Evolutionary conservation across 2,888 invertebrate genomes (phyloP), one percentile per base, ranked within the genome.

Genomic region (Tetropium fuscum): DNA sequence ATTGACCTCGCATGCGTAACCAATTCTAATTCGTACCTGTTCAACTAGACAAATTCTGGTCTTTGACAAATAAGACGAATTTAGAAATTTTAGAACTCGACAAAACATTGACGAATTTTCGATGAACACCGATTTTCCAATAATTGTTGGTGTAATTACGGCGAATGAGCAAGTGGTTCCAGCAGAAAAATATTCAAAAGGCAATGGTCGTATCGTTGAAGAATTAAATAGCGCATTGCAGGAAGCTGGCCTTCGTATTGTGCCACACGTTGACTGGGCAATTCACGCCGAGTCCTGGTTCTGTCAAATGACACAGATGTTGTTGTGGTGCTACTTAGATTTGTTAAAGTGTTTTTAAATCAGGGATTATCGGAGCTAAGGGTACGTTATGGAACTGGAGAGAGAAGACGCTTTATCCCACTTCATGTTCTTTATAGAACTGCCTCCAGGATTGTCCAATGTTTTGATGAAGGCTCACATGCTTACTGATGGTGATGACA

Each of bases 381-480:
- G 30, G 27, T 27, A 27, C 7, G 27, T 27, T 27, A 27, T 27
- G 27, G 27, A 27, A 27, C 27, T 27, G 27, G 27, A 27, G 27
- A 27, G 27, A 27, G 27, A 27, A 27, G 27, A 27, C 27, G 27
- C 27, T 27, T 27, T 27, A 27, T 27, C 27, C 2, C 38, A 38
- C 38, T 18, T 38, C 38, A 38, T 15, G 38, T 38, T 38, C 40
- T 19, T 30, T 30, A 30, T 30, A 30, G n/a, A 30, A 30, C 30
- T 30, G 30, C 30, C 30, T 30, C 30, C 30, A 30, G 30, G 30
- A 30, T 22, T 22, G 22, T 7, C 22, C 22, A 22, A 22, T 22
- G 22, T 22, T 22, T 22, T 22, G 22, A 22, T 22, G 4, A 22
- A 22, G 22, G 22, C 22, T 22, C 22, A 22, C 22, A 22, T 22